Evolutionary conservation across 2,888 invertebrate genomes (phyloP), one percentile per base, ranked within the genome.

Genomic region (Nowickia ferox): DNA sequence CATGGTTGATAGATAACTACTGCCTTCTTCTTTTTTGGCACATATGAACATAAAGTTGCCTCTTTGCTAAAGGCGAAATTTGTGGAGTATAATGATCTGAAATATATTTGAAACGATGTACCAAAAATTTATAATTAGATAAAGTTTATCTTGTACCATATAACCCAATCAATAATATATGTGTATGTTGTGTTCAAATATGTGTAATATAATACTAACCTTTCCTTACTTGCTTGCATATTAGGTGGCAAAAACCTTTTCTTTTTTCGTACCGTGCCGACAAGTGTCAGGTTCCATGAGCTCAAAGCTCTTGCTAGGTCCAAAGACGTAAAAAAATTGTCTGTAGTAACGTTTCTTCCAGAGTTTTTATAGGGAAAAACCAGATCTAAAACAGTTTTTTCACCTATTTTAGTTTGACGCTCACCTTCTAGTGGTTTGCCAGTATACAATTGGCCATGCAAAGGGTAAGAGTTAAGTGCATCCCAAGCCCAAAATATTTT

Each of bases 401-500:
- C 72, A 15, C 74, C 74, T 44, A 74, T 51, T 15, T 57, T 53
- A n/a, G 68, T 69, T 40, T 55, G 55, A 40, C 53, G 69, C 17
- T 53, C 55, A 13, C 42, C 40, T 69, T 69, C 55, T 55, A 55
- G 4, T 53, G 55, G 69, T 69, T 42, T 68, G 9, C 40, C 51
- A n/a, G 48, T 66, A n/a, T 51, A 48, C 48, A 66, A 38, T n/a
- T 53, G 8, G 1, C 42, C 53, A 42, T 69, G 19, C 40, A 69
- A 69, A 42, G 55, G 40, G 19, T 51, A 68, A n/a, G 68, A 68
- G 51, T 68, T 68, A 38, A 1, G 11, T n/a, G 68, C 51, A 68
- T 68, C 68, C 10, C 53, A 68, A 51, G 44, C 65, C 65, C 65
- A 65, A 65, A 65, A 65, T 65, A 65, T 66, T 66, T 48, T 9